A percentile compares a stretch with the other conserved stretches of the same genome.
These are phyloP conservation scores for Dimorphilus gyrociliatus DNA, from an alignment of 2,888 invertebrate species.

Conservation along the genomic window DNA sequence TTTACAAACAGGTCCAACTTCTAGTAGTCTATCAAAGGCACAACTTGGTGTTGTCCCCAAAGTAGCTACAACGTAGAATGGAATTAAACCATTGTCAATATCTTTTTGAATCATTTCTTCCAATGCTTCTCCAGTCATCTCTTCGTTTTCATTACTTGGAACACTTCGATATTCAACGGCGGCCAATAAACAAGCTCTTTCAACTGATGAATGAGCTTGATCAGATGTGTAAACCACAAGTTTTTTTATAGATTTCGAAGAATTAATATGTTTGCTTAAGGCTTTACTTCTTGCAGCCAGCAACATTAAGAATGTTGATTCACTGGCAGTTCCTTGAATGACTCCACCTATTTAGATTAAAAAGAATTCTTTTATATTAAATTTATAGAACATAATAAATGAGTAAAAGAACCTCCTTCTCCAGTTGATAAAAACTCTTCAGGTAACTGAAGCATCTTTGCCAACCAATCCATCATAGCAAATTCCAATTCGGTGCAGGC, in stretches of 20 bases:
- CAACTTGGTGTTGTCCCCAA: conserved; percentile 92
- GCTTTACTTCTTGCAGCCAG: conserved; percentile 79
- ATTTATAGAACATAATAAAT: background rate
- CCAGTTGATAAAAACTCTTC: conserved; percentile 50
- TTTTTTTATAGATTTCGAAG: too few relatives aligned
- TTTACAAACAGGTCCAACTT: conserved; percentile 49
- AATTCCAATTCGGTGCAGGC: conserved; percentile 88
- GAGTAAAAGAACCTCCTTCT: conserved; percentile 12
- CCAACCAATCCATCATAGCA: conserved; percentile 84
- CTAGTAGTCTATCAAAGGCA: conserved; percentile 73
- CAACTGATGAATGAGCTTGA: conserved; percentile 38
- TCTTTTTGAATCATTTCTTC: conserved; percentile 22
- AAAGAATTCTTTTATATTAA: too few relatives aligned
- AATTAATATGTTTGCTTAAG: too few relatives aligned
- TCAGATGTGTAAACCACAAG: too few relatives aligned
- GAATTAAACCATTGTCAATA: conserved; percentile 26
- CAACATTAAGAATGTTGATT: conserved; percentile 79
- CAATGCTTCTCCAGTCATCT: conserved; percentile 19
- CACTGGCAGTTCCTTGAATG: conserved; percentile 78
- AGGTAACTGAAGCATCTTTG: conserved; percentile 74
- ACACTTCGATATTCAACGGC: conserved; percentile 22
- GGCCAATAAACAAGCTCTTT: conserved; percentile 27
- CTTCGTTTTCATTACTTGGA: conserved; percentile 17
- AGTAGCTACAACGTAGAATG: conserved; percentile 60
- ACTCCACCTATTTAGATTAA: too few relatives aligned